Evolutionary conservation across 2,113 vertebrate species (phyloP), one percentile per base, ranked within the genome.

Genomic region (Callithrix jacchus): DNA sequence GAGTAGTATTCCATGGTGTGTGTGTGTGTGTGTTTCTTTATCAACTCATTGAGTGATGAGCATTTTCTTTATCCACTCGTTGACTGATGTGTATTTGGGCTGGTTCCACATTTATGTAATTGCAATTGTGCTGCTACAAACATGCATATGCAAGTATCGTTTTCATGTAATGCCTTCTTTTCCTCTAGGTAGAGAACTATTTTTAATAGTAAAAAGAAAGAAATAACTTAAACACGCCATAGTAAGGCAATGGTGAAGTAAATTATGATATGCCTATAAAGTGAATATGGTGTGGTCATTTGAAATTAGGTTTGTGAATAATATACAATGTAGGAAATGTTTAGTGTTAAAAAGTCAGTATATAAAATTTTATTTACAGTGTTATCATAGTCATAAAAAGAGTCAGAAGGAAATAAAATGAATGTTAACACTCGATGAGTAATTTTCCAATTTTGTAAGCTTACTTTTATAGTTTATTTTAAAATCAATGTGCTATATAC

Each of bases 231-330:
- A 93, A 52, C 71, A 32, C 76, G 37, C 14, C 37, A 20, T 61
- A 79, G 68, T 76, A 82, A 87, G 35, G 45, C 4, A 52, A 47
- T 27, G 17, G 17, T 47, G 52, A 93, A 45, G 17, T 40, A 90
- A 83, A 70, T 80, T 74, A 86, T 37, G 8, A 35, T 42, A 83
- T 58, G 20, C 3, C 32, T 35, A 70, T 20, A 77, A 87, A 85
- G 84, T 18, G 10, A 42, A 56, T 71, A n/a, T 20, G 20, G 2
- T 71, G 20, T 27, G 9, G 11, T 84, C 40, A 89, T 49, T 21
- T 93, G 47, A 84, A 96, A 61, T 89, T 27, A 89, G 21, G 8
- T 42, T 85, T 89, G 89, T 54, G 8, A 96, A 71, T 79, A 89
- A 45, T 61, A 92, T 23, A 52, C 3, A 42, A 89, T 64, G n/a